A percentile compares a stretch with the other conserved stretches of the same genome.
Evolutionary conservation across 2,113 vertebrate species (phyloP).

Genomic region (Rhodinocichla rosea): DNA sequence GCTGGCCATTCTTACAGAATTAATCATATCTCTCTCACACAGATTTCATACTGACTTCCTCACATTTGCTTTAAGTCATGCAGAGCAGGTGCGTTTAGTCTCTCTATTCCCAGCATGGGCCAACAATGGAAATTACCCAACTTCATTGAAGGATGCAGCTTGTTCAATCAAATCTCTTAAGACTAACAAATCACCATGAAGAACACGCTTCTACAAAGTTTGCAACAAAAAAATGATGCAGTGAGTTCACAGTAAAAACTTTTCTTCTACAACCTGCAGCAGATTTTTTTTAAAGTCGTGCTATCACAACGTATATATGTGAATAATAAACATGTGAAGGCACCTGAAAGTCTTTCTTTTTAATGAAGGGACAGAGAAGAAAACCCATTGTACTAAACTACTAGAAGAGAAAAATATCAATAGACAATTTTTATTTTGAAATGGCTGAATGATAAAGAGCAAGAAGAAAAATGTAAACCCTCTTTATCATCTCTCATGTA

Average conservation of each 20-base stretch:
- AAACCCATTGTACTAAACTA: not conserved
- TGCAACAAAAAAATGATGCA: slow-evolving; percentile 52
- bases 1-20: slow-evolving; percentile 79
- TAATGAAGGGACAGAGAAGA: not conserved
- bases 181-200: slow-evolving; percentile 73
- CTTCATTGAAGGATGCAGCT: slow-evolving; percentile 89
- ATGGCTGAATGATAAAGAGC: not conserved
- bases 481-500: not conserved
- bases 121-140: slow-evolving; percentile 85
- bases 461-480: not conserved
- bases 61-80: slow-evolving; percentile 82
- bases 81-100: slow-evolving; percentile 91
- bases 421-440: not conserved
- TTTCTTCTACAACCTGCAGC: not conserved
- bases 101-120: slow-evolving; percentile 82
- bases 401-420: not conserved
- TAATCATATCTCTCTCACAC: slow-evolving; percentile 87
- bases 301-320: not conserved
- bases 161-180: slow-evolving; percentile 82
- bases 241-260: slow-evolving; percentile 33
- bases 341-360: not conserved
- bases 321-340: not conserved
- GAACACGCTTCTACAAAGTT: slow-evolving; percentile 53
- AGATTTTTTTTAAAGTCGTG: not conserved
- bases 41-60: slow-evolving; percentile 88